Evolutionary conservation across 2,888 invertebrate genomes (phyloP), one percentile per base, ranked within the genome.

Genomic region (Sminthurinus aureus): DNA sequence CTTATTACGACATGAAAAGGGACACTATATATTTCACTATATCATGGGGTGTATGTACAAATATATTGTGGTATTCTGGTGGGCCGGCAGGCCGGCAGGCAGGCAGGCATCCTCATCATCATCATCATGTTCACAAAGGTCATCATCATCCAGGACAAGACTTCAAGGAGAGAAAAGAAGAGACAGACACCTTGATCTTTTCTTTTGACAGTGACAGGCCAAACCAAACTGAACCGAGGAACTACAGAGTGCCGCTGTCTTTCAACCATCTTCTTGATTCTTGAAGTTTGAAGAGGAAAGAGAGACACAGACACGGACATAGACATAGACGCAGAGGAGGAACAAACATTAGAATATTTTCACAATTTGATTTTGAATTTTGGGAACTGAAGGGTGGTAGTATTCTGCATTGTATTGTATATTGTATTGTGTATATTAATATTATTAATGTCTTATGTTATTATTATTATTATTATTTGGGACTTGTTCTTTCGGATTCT

Each of bases 131-230:
- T 76, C 58, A 76, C 76, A 76, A 76, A 76, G 76, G 76, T 76
- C 76, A 76, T 75, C 75, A 20, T 22, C 38, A 38, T 58, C 58
- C 15, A 58, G 58, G 58, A 58, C 15, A 58, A 58, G 58, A 58
- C 58, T 58, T 58, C 15, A 58, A 58, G 58, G 18, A 58, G 58
- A 58, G 58, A 81, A 75, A 73, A 38, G 74, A 74, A 75, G 51
- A 81, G 81, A 81, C 81, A 58, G 81, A 81, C 81, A 81, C 81
- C 81, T 81, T 79, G 50, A 20, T 79, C 69, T 79, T 79, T 64
- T 80, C 52, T 64, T 81, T 81, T 81, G 81, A 81, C 81, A 81
- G 81, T 81, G 81, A 81, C 81, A 81, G 74, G 74, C 24, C 38
- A 38, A 38, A 6, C 38, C 38, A 38, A 38, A 38, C 64, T 20